These are phyloP conservation scores for Tenthredo mesomela DNA, from an alignment of 2,888 invertebrate genomes.

Conservation along the genomic window DNA sequence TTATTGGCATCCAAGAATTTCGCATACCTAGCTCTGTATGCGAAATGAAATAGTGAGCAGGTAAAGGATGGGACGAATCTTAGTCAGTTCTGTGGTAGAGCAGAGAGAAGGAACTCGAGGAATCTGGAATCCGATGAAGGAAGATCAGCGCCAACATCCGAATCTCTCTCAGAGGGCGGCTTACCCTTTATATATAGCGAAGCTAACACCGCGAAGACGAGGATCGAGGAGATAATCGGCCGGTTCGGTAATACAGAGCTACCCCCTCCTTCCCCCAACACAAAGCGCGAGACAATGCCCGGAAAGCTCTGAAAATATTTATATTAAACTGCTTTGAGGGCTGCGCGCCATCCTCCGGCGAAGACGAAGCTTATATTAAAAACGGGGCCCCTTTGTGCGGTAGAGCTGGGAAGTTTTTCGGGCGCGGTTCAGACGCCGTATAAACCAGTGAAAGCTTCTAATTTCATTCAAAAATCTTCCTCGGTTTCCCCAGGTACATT, in stretches of 20 bases:
- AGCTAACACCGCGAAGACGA: neutral
- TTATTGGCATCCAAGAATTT: neutral
- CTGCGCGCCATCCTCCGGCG: slow-evolving; percentile 44
- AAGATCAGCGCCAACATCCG: slow-evolving; percentile 68
- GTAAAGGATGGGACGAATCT: neutral
- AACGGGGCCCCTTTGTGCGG: slow-evolving; percentile 50
- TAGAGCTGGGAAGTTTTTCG: slow-evolving; percentile 30
- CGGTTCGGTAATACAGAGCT: slow-evolving; percentile 65
- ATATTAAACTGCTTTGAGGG: slow-evolving; percentile 56
- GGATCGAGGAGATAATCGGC: slow-evolving; percentile 67
- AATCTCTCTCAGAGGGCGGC: slow-evolving; percentile 61
- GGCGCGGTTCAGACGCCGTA: slow-evolving; percentile 9
- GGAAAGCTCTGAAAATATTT: slow-evolving; percentile 59
- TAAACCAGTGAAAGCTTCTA: neutral
- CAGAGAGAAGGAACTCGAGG: slow-evolving; percentile 67
- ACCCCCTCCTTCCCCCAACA: neutral
- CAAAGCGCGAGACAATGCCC: slow-evolving; percentile 53
- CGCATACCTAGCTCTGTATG: neutral
- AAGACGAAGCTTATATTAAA: slow-evolving; percentile 55
- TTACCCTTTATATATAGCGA: neutral
- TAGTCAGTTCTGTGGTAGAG: neutral
- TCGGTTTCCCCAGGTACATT: neutral
- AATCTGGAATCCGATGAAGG: slow-evolving; percentile 72
- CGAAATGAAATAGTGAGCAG: neutral
- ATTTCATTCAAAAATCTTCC: slow-evolving; percentile 5